Evolutionary conservation across 2,888 invertebrate genomes (phyloP), one percentile per base, ranked within the genome.

Genomic region (Rhamnusium bicolor): DNA sequence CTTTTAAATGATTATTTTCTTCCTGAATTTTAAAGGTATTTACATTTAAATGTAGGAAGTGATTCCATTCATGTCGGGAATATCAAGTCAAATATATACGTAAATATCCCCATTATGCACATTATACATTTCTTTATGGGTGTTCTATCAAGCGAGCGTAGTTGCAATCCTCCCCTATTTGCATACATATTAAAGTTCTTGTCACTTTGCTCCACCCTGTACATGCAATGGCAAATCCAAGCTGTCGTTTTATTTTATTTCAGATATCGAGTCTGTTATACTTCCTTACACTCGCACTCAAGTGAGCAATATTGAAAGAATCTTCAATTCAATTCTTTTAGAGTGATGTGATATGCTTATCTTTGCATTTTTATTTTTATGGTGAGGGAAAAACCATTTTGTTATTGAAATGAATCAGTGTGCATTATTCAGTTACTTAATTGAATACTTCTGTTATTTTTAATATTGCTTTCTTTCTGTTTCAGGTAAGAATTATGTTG

Each of bases 131-230:
- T 47, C 16, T 63, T 49, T 46, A 24, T 46, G 46, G n/a, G 14
- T 14, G 49, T 63, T 32, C 63, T 51, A 51, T 51, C 49, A 12
- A 27, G 49, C 49, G 63, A 51, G 14, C 63, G n/a, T 49, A 49
- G 24, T 51, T 60, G 49, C 49, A 63, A 29, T 63, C 24, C 63
- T 27, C 63, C 63, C 49, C 63, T 63, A 63, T 51, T 79, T 79
- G 75, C 79, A 79, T 79, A 79, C 74, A 79, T 79, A 79, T 79
- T 79, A 76, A 72, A 75, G 72, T 73, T 72, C 76, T 72, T 78
- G 75, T 77, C 76, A 73, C 74, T 47, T 62, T 63, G 66, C 74
- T 73, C 76, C 76, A 75, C 78, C 75, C 76, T 70, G 65, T 69
- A 61, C 67, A 71, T 72, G 14, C 51, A 63, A 24, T 49, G 14